A percentile compares a stretch with the other conserved stretches of the same genome.
Evolutionary conservation across 2,797 vertebrate species (phyloP).

Genomic region (Thripadectes ignobilis): DNA sequence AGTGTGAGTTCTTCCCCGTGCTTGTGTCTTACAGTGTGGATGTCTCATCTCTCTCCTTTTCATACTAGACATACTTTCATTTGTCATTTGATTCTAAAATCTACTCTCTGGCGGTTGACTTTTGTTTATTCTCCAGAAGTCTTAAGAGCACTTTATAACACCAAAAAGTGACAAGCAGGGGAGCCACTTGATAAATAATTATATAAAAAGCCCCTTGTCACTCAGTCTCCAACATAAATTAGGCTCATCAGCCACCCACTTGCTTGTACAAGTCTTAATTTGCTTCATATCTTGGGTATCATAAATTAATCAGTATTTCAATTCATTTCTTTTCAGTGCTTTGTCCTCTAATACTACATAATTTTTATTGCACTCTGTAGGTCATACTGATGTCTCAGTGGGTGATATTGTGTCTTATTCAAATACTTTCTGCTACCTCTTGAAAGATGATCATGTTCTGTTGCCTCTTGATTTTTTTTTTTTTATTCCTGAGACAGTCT

Average conservation of each 20-base stretch:
- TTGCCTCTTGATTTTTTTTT: background rate
- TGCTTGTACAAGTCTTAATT: background rate
- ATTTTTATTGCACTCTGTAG: background rate
- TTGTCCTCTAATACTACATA: background rate
- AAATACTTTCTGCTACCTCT: background rate
- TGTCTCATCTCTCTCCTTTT: background rate
- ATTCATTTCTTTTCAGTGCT: background rate
- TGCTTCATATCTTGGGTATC: background rate
- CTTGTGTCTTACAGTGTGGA: background rate
- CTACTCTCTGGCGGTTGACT: background rate
- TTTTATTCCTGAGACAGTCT: background rate
- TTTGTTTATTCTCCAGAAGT: slow-evolving; percentile 3
- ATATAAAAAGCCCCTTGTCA: background rate
- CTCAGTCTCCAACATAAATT: background rate
- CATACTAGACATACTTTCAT: background rate
- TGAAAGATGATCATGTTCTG: background rate
- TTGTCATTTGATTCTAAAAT: background rate
- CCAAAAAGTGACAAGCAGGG: slow-evolving; percentile 7
- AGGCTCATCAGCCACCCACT: background rate
- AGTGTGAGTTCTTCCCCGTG: background rate
- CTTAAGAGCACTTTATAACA: background rate
- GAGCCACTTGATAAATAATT: slow-evolving; percentile 5
- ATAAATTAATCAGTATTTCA: background rate
- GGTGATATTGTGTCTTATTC: background rate
- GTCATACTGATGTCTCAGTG: background rate